phyloP scores from a whole-genome alignment of 2,888 invertebrate species.

The Callyntrura sp. region DNA sequence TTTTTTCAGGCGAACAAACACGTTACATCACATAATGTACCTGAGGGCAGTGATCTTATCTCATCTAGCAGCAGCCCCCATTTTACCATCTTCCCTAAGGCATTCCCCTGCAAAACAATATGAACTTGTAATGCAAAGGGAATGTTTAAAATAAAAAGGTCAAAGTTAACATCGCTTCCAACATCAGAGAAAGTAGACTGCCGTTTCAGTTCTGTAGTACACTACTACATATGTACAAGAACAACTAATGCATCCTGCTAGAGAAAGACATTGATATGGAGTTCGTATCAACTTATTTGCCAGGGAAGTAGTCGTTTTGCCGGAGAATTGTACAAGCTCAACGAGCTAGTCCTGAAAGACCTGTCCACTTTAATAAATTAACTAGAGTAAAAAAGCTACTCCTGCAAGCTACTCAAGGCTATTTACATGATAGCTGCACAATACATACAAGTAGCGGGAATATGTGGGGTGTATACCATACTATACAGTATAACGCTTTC shows the following conservation, averaged over 20 bases:
- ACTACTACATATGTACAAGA: background rate
- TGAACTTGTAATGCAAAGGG: background rate
- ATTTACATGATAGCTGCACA: conserved; percentile 50
- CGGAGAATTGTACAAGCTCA: conserved; percentile 3
- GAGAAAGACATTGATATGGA: background rate
- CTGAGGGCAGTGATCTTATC: conserved; percentile 2
- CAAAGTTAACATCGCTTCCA: conserved; percentile 42
- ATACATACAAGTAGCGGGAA: background rate
- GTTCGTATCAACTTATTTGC: background rate
- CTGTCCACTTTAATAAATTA: conserved; percentile 72
- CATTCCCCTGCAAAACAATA: background rate
- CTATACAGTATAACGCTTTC: too few relatives aligned
- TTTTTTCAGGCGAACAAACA: background rate
- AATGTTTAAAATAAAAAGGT: conserved; percentile 56
- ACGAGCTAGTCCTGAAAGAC: conserved; percentile 32
- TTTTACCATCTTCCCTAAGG: background rate
- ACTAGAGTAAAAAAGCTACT: conserved; percentile 37
- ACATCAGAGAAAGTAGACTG: too few relatives aligned
- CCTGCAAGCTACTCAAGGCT: conserved; percentile 22
- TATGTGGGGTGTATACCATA: background rate
- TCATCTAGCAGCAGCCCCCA: background rate
- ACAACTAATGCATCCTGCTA: background rate
- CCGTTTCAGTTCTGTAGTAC: too few relatives aligned
- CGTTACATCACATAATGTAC: background rate
- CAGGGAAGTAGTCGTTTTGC: background rate